Conservation (phyloP, 2,888 invertebrate genomes). For the Stenichneumon culpator region DNA sequence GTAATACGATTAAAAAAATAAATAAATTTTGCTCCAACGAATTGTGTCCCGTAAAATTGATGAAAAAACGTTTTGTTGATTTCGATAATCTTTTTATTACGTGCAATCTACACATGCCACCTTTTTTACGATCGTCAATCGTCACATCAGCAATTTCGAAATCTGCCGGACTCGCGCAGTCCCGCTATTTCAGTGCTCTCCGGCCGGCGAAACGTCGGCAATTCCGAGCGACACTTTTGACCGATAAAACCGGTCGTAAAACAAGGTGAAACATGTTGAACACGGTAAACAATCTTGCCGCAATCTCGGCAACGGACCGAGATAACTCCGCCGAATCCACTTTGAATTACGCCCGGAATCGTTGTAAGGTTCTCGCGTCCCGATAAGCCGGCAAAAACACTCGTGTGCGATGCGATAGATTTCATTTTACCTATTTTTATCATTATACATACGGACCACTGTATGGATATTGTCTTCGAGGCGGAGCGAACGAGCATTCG, state of each 20-base stretch:
- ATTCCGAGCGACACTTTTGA: not conserved
- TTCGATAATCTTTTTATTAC: not conserved
- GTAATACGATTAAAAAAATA: too few species aligned
- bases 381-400: conserved; percentile 4
- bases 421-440: not conserved
- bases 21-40: too few species aligned
- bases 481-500: conserved; percentile 1
- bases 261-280: not conserved
- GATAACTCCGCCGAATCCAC: conserved; percentile 50
- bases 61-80: too few species aligned
- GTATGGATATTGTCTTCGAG: conserved; percentile 24
- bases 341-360: conserved; percentile 42
- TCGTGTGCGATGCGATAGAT: not conserved
- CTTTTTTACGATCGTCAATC: not conserved
- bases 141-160: not conserved
- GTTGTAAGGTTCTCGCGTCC: not conserved
- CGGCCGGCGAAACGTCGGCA: not conserved
- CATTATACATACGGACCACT: not conserved
- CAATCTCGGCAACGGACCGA: conserved; percentile 35
- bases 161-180: not conserved
- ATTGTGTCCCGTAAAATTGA: too few species aligned
- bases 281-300: not conserved
- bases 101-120: not conserved
- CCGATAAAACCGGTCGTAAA: not conserved
- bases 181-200: not conserved